These are phyloP conservation scores for Pachyuromys duprasi DNA, from an alignment of 2,797 vertebrate species.

Conservation along the genomic window DNA sequence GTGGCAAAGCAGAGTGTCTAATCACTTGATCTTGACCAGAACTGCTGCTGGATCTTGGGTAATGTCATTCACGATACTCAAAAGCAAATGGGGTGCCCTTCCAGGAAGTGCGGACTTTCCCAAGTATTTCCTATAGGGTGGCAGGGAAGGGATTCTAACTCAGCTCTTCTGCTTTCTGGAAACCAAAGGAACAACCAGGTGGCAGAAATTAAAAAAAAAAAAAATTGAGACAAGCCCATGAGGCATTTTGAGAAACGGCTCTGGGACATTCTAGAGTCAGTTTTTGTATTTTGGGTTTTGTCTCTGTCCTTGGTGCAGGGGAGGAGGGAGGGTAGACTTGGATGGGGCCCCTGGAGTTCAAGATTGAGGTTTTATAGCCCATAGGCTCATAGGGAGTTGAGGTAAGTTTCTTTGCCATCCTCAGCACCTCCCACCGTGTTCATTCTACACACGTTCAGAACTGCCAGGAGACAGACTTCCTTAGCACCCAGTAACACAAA, in stretches of 20 bases:
- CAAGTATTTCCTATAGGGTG: not conserved
- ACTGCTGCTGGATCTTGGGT: fast-evolving
- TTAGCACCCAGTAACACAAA: not conserved
- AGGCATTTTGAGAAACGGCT: not conserved
- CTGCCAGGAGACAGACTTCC: not conserved
- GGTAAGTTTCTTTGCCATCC: not conserved
- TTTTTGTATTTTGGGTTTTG: not conserved
- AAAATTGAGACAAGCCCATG: not conserved
- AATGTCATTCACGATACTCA: too few species aligned
- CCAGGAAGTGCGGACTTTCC: too few species aligned
- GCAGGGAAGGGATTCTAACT: not conserved
- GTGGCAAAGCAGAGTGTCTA: not conserved
- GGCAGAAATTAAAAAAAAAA: not conserved
- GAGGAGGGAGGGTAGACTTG: too few species aligned
- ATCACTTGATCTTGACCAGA: not conserved
- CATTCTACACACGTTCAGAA: not conserved
- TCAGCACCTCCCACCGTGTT: not conserved
- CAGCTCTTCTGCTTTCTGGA: not conserved
- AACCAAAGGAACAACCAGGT: not conserved
- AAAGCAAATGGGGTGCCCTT: not conserved
- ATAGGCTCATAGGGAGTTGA: not conserved
- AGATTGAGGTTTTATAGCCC: too few species aligned
- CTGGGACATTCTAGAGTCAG: not conserved
- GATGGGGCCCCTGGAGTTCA: not conserved
- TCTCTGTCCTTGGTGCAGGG: not conserved